These are phyloP conservation scores for Norana najaformis DNA, from an alignment of 2,888 invertebrate species.

Conservation along the genomic window DNA sequence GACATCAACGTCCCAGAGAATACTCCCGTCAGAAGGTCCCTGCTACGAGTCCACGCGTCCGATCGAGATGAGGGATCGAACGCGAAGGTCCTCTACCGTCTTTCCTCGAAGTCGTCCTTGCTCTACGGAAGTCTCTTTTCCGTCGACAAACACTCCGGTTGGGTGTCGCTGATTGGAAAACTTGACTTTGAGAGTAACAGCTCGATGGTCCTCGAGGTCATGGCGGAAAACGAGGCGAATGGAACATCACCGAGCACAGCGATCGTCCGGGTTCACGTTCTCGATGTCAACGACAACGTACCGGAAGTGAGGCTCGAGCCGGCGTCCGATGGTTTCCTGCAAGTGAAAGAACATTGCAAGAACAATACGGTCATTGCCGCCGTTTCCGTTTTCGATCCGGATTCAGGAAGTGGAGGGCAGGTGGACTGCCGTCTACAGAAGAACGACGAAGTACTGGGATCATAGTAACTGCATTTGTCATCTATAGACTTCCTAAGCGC, in stretches of 20 bases:
- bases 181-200: slow-evolving; percentile 38
- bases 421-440: slow-evolving; percentile 41
- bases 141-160: slow-evolving; percentile 38
- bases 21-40: slow-evolving; percentile 45
- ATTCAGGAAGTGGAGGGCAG: slow-evolving; percentile 41
- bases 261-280: slow-evolving; percentile 28
- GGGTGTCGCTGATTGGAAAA: slow-evolving; percentile 32
- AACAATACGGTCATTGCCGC: slow-evolving; percentile 38
- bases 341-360: slow-evolving; percentile 38
- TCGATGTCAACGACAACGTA: slow-evolving; percentile 35
- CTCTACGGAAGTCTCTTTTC: slow-evolving; percentile 40
- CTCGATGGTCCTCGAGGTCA: not conserved
- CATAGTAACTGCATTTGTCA: no score
- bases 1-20: slow-evolving; percentile 76
- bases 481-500: no score
- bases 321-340: slow-evolving; percentile 25
- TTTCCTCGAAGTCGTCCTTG: slow-evolving; percentile 45
- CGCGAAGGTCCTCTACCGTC: slow-evolving; percentile 46
- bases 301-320: slow-evolving; percentile 28
- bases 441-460: not conserved
- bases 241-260: not conserved
- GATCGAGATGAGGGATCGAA: slow-evolving; percentile 55
- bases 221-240: not conserved
- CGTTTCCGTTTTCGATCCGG: slow-evolving; percentile 41
- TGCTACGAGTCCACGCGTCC: slow-evolving; percentile 51